These are phyloP conservation scores for Distichodus sexfasciatus DNA, from an alignment of 2,797 vertebrate species.

Conservation along the genomic window DNA sequence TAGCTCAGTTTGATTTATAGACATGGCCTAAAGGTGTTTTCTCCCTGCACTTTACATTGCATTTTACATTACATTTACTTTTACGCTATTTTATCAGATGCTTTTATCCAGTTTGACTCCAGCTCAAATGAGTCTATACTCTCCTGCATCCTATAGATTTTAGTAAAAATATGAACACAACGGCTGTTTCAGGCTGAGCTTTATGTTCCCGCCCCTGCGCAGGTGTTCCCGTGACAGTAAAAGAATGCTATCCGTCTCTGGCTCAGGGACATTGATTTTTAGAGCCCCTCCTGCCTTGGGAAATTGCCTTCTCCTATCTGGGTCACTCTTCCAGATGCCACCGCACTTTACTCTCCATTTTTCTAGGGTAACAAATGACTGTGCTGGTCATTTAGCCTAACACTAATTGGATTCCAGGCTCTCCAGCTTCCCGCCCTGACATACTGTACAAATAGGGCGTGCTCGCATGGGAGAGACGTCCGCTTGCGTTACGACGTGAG, in stretches of 20 bases:
- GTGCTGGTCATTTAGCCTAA: conserved; percentile 13
- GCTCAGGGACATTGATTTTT: conserved; percentile 41
- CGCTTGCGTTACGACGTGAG: not conserved
- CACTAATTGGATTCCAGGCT: conserved; percentile 27
- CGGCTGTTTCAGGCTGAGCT: conserved; percentile 3
- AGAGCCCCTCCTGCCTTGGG: conserved; percentile 6
- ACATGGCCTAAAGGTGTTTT: no score
- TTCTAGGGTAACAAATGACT: conserved; percentile 22
- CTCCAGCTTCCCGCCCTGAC: conserved; percentile 7
- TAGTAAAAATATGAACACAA: no score
- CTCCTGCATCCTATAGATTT: no score
- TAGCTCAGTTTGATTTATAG: no score
- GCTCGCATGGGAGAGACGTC: not conserved
- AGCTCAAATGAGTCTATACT: no score
- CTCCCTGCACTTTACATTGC: no score
- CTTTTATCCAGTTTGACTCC: no score
- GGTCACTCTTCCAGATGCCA: conserved; percentile 30
- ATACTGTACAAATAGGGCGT: conserved; percentile 17
- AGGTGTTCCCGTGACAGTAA: conserved; percentile 25
- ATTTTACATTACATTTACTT: no score
- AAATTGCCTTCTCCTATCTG: conserved; percentile 34
- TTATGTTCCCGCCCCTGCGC: conserved; percentile 4
- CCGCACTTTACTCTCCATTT: conserved; percentile 22
- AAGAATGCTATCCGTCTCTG: conserved; percentile 21
- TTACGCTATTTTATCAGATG: no score